Percentiles rank a stretch among this genome's conserved stretches.
These are phyloP conservation scores for Mastigias papua DNA, from an alignment of 30 jellyfish, hydroid and myxozoan species.

Conservation along the genomic window DNA sequence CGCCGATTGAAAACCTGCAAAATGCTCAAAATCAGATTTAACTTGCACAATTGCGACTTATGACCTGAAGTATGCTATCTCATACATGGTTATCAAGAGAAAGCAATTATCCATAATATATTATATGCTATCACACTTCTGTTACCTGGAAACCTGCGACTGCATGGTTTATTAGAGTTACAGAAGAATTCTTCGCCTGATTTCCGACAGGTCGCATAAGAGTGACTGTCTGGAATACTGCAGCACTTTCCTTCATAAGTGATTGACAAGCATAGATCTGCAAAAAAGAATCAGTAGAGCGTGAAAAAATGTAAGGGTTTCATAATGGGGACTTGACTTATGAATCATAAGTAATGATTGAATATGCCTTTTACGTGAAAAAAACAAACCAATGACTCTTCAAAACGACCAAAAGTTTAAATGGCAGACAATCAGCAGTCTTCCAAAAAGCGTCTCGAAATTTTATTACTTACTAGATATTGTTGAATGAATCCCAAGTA, in stretches of 20 bases:
- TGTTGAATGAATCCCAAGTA: no score
- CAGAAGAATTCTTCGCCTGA: neutral
- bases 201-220: neutral
- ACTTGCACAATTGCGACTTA: neutral
- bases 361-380: no score
- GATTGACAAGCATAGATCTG: neutral
- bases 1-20: neutral
- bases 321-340: no score
- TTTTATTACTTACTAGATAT: no score
- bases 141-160: slow-evolving; percentile 3
- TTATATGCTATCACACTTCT: neutral
- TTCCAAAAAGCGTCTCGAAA: no score
- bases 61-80: neutral
- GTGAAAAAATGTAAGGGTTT: no score
- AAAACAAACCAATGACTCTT: no score
- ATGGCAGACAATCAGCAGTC: no score
- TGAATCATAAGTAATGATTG: no score
- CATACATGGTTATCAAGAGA: neutral
- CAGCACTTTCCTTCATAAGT: neutral
- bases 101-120: neutral
- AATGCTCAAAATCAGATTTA: neutral
- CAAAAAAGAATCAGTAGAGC: no score
- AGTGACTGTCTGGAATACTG: neutral
- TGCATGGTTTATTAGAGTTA: neutral
- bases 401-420: no score